Base-by-base conservation (phyloP, 2,113 vertebrate species). In the Saccopteryx bilineata region DNA sequence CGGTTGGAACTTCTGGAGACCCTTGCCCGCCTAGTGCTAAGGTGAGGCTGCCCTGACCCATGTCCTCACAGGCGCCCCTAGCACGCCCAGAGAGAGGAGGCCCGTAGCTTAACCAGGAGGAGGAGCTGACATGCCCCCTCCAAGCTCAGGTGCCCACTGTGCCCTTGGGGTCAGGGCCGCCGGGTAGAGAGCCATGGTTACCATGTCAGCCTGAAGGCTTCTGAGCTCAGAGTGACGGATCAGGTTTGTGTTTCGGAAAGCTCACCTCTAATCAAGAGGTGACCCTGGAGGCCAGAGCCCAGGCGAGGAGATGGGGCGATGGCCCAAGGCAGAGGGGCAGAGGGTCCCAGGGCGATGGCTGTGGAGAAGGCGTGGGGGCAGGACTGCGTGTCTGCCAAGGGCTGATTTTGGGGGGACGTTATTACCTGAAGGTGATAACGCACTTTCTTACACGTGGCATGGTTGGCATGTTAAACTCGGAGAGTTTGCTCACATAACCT, bases 171-270 rank as follows among this genome's bases (percentile, higher is more conserved):
- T 52, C 65, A 60, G 66, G 39, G 76, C 52, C 17, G 76, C 52
- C 17, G 2, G 15, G 17, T 17, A 0, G 74, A 14, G 58, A 58
- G 24, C 60, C 54, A 13, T 3, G 1, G 15, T 0, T 26, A 21
- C 66, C 76, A 4, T 9, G 4, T 13, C 31, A 21, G 5, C 84
- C 81, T 5, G 28, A 52, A 26, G 56, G n/a, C 46, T 18, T 56
- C 93, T 26, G 60, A 26, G 31, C n/a, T 0, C 1, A 13, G 75
- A 65, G 56, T 5, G 31, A 24, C 5, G 17, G 60, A 52, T 15
- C 8, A 0, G 26, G 50, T 26, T 24, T 2, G 1, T 48, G 48
- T 15, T 79, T 80, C 10, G 10, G 54, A 33, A 54, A 26, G 26
- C 2, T 71, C 66, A 26, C 66, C 9, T 65, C 50, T 71, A 19